phyloP scores from a whole-genome alignment of 2,113 vertebrate species.

The Nesoenas mayeri region DNA sequence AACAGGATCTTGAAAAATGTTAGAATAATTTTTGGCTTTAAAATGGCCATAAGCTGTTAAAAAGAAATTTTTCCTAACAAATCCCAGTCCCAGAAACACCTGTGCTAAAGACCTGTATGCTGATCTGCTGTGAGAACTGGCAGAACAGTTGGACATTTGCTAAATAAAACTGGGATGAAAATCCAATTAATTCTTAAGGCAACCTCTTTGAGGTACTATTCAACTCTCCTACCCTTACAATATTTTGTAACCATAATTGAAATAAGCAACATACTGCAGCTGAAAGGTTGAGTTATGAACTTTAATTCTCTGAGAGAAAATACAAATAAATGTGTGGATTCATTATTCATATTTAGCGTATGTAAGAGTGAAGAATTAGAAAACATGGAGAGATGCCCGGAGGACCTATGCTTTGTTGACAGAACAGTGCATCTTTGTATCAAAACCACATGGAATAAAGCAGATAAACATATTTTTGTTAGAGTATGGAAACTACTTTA shows the following conservation, averaged over 20 bases:
- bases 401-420: background rate
- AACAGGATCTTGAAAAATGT: background rate
- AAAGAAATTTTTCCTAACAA: slow-evolving; percentile 1
- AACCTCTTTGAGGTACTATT: background rate
- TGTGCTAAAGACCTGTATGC: background rate
- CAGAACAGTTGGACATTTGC: background rate
- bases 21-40: background rate
- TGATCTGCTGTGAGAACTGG: slow-evolving; percentile 6
- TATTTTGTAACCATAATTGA: background rate
- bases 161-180: background rate
- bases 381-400: accelerated
- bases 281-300: background rate
- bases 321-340: background rate
- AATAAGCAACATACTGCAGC: background rate
- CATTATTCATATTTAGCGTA: background rate
- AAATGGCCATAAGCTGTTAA: background rate
- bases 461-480: background rate
- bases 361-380: background rate
- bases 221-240: background rate
- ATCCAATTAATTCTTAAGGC: background rate
- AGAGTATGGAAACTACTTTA: background rate
- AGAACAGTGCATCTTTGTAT: background rate
- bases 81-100: background rate
- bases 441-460: background rate
- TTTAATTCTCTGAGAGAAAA: background rate